A percentile compares a stretch with the other conserved stretches of the same genome.
Evolutionary conservation across 2,888 invertebrate species (phyloP).

Genomic region (Eupithecia tripunctaria): DNA sequence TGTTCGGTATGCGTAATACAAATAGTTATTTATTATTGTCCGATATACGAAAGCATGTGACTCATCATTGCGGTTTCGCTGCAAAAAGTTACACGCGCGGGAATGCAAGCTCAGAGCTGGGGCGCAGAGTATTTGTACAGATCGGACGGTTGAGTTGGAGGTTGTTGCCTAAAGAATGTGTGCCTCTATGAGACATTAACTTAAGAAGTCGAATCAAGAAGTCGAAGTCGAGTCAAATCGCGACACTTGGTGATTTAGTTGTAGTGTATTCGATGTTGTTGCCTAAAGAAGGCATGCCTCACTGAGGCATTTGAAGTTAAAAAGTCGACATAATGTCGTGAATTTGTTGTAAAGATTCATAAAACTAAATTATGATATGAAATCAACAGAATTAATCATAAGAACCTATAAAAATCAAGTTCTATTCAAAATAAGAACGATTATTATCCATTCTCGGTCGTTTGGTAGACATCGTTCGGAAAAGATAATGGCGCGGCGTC

Average conservation of each 20-base stretch:
- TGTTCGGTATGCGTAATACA: slow-evolving; percentile 15
- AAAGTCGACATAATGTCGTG: too few relatives aligned
- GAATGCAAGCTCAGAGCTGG: slow-evolving; percentile 52
- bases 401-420: too few relatives aligned
- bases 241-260: too few relatives aligned
- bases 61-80: slow-evolving; percentile 52
- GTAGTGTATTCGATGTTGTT: too few relatives aligned
- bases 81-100: slow-evolving; percentile 70
- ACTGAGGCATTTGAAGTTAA: not conserved
- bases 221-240: too few relatives aligned
- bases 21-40: slow-evolving; percentile 18
- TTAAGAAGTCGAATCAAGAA: not conserved
- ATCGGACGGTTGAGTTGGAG: not conserved
- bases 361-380: too few relatives aligned
- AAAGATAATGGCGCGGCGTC: too few relatives aligned
- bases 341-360: too few relatives aligned
- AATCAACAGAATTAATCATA: too few relatives aligned
- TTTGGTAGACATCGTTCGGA: too few relatives aligned
- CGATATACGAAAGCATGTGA: slow-evolving; percentile 60
- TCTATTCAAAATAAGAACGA: too few relatives aligned
- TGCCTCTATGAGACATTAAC: not conserved
- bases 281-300: not conserved
- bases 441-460: too few relatives aligned
- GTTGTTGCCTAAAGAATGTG: not conserved
- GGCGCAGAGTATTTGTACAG: slow-evolving; percentile 18